phyloP scores from a whole-genome alignment of 2,797 vertebrate genomes.

The Neostethus bicornis region DNA sequence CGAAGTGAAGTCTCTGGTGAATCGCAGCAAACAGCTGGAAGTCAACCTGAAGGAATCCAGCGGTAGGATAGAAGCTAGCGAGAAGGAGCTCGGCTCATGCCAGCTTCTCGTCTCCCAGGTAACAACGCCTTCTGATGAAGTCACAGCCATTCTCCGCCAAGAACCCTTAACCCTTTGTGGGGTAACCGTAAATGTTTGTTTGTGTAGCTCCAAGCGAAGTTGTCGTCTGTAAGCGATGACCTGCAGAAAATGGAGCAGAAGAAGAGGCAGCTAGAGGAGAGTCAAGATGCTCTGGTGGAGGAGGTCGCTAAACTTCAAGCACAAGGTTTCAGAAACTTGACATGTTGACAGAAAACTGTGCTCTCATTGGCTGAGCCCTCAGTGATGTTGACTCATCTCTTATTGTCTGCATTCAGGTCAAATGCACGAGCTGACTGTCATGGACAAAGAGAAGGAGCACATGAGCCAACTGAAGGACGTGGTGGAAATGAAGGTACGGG shows the following conservation, averaged over 20 bases:
- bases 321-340: constrained; percentile 80
- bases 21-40: constrained; percentile 92
- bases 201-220: constrained; percentile 90
- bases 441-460: constrained; percentile 95
- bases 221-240: constrained; percentile 88
- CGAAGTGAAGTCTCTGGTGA: constrained; percentile 92
- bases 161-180: too few relatives aligned
- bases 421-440: constrained; percentile 90
- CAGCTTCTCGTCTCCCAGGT: constrained; percentile 94
- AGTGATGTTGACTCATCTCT: background rate
- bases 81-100: constrained; percentile 88
- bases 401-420: constrained; percentile 76
- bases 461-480: constrained; percentile 92
- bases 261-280: constrained; percentile 91
- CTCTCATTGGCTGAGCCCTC: constrained; percentile 4
- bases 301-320: constrained; percentile 89
- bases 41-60: constrained; percentile 84
- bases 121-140: too few relatives aligned
- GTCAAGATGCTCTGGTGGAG: constrained; percentile 90
- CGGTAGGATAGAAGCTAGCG: constrained; percentile 86
- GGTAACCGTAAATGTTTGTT: background rate
- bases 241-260: constrained; percentile 93
- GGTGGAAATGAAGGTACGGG: constrained; percentile 94
- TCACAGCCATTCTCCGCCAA: too few relatives aligned
- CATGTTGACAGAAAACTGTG: background rate